Conservation (phyloP, 2,113 vertebrate species). For the Nothocercus nigrocapillus region DNA sequence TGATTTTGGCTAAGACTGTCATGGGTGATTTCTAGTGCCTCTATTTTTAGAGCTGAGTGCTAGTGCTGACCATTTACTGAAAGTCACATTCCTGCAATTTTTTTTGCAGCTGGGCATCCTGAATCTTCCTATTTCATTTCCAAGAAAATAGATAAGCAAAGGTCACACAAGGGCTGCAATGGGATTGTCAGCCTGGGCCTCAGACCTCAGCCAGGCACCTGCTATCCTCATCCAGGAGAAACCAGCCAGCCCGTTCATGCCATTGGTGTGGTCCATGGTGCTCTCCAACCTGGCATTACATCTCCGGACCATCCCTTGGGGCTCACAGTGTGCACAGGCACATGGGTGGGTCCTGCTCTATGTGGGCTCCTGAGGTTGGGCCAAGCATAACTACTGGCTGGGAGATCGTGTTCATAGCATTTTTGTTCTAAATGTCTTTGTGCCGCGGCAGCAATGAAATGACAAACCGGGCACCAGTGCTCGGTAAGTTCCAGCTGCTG, state of each 20-base stretch:
- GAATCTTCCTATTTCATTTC: neutral
- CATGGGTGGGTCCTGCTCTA: too few relatives aligned
- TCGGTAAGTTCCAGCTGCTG: neutral
- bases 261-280: neutral
- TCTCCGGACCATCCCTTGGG: neutral
- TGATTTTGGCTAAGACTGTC: conserved; percentile 58
- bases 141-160: neutral
- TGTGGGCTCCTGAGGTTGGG: too few relatives aligned
- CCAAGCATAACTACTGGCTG: too few relatives aligned
- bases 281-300: neutral
- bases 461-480: neutral
- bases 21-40: conserved; percentile 48
- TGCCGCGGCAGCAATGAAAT: too few relatives aligned
- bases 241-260: rapidly evolving
- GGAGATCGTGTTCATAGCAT: too few relatives aligned
- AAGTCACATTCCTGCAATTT: conserved; percentile 23
- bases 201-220: neutral
- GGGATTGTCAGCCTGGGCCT: neutral
- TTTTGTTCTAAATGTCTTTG: too few relatives aligned
- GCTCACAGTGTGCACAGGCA: too few relatives aligned
- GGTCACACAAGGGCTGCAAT: neutral
- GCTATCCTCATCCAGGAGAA: neutral
- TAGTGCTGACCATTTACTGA: conserved; percentile 31
- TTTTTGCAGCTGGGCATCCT: neutral
- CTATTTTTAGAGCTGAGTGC: conserved; percentile 62